Evolutionary conservation across 2,888 invertebrate genomes (phyloP).

Genomic region (Malthinus flaveolus): DNA sequence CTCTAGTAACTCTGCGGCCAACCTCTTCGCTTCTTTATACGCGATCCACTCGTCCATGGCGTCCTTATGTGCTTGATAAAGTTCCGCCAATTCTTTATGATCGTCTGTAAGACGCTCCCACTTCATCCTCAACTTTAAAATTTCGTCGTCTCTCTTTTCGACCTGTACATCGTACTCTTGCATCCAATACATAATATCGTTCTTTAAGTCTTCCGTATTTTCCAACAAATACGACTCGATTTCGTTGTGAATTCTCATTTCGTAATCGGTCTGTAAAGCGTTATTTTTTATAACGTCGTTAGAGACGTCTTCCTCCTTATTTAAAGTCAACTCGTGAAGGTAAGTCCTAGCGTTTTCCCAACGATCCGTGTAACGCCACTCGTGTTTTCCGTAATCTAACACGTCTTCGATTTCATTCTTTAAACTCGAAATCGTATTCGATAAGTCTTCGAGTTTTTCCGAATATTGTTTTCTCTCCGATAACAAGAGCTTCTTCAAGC

Average conservation of each 20-base stretch:
- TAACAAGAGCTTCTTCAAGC: background rate
- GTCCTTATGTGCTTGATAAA: constrained; percentile 33
- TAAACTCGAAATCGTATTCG: constrained; percentile 10
- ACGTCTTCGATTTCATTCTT: constrained; percentile 19
- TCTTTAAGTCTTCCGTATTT: constrained; percentile 39
- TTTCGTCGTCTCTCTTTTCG: constrained; percentile 39
- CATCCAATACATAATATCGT: constrained; percentile 46
- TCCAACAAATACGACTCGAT: constrained; percentile 41
- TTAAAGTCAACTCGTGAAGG: constrained; percentile 39
- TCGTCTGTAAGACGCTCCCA: constrained; percentile 39
- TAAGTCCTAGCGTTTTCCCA: constrained; percentile 43
- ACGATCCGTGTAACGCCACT: constrained; percentile 34
- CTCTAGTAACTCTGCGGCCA: constrained; percentile 18
- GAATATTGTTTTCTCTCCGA: constrained; percentile 13
- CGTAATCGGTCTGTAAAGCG: constrained; percentile 34
- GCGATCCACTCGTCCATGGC: constrained; percentile 42
- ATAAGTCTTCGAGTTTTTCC: constrained; percentile 14
- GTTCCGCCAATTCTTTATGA: constrained; percentile 25
- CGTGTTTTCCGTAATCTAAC: constrained; percentile 3
- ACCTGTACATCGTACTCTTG: constrained; percentile 44
- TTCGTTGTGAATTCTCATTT: constrained; percentile 41
- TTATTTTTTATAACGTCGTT: constrained; percentile 31
- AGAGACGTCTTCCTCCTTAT: constrained; percentile 34
- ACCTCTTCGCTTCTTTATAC: constrained; percentile 34
- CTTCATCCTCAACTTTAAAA: constrained; percentile 36